These are phyloP conservation scores for Trinorchestia longiramus DNA, from an alignment of 1,140 invertebrate species.

Conservation along the genomic window DNA sequence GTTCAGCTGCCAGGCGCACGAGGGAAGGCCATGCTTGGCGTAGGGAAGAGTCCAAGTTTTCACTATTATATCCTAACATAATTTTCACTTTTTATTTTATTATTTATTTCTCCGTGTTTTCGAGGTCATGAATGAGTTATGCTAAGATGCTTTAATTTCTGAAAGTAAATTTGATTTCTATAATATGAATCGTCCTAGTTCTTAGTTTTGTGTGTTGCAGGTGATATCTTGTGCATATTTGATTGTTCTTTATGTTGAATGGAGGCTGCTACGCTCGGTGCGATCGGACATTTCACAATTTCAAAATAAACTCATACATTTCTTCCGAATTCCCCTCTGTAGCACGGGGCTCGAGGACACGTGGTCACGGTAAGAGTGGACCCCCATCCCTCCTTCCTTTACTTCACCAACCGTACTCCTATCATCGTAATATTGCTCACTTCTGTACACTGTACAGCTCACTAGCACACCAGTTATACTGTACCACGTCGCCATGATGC, in stretches of 20 bases:
- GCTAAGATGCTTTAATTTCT: neutral
- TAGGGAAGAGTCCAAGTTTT: neutral
- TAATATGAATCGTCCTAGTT: neutral
- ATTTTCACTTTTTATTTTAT: neutral
- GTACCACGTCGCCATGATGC: no score
- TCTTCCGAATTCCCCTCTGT: neutral
- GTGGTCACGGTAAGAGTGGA: constrained; percentile 32
- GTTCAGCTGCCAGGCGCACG: neutral
- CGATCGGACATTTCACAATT: neutral
- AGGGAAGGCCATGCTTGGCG: neutral
- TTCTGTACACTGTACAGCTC: no score
- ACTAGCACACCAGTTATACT: no score
- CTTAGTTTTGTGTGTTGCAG: neutral
- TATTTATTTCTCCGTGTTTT: neutral
- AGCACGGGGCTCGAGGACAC: constrained; percentile 47
- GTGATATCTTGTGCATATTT: neutral
- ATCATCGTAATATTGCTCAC: no score
- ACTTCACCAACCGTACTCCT: no score
- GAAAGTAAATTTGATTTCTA: neutral
- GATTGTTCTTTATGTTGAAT: neutral
- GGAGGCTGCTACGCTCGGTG: neutral
- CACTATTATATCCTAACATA: neutral
- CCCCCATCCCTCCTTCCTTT: neutral
- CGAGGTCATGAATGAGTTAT: neutral
- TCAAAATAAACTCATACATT: neutral